Base-by-base conservation (phyloP, 2,113 vertebrate genomes). In the Alectura lathami region DNA sequence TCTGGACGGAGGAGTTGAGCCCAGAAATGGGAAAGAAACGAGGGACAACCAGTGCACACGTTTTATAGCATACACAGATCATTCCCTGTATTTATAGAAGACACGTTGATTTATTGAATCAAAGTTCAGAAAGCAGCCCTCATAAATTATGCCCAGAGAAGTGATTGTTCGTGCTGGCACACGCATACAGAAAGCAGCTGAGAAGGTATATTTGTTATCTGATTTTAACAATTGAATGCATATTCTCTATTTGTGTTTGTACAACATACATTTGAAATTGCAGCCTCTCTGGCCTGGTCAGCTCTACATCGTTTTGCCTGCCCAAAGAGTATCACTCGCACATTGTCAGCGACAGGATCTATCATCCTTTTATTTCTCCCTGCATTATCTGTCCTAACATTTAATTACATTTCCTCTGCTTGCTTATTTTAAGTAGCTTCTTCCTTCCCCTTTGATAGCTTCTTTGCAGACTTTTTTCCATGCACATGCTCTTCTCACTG, bases 381-480 rank as follows among this genome's bases (percentile, higher is more conserved):
- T 91, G 59, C 27, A 40, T 89, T 88, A 93, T 54, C 56, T 70
- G 18, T 54, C 68, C 62, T 80, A 78, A 77, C 48, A 67, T 81
- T 88, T 89, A 83, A 83, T 77, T 83, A 80, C 29, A 62, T 72
- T 91, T 91, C 81, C 64, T 95, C 47, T 94, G 22, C 43, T 83
- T 83, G 67, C 64, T 95, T 94, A 77, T 80, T 86, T 95, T 91
- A 88, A 93, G 84, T 27, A 94, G 60, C 68, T 81, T 89, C 89
- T 81, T 77, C 66, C 45, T 92, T 92, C 62, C 70, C 20, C 47
- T 91, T 83, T 74, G 82, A 80, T 16, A 89, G 47, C 23, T 83
- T 91, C 75, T 81, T 83, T 78, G 64, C 42, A 93, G 70, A 85
- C n/a, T 88, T n/a, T 91, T 62, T 91, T 79, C 66, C 78, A 92